Percentiles rank a stretch among this genome's conserved stretches.
Evolutionary conservation across 2,797 vertebrate species (phyloP).

Genomic region (Argya squamiceps): DNA sequence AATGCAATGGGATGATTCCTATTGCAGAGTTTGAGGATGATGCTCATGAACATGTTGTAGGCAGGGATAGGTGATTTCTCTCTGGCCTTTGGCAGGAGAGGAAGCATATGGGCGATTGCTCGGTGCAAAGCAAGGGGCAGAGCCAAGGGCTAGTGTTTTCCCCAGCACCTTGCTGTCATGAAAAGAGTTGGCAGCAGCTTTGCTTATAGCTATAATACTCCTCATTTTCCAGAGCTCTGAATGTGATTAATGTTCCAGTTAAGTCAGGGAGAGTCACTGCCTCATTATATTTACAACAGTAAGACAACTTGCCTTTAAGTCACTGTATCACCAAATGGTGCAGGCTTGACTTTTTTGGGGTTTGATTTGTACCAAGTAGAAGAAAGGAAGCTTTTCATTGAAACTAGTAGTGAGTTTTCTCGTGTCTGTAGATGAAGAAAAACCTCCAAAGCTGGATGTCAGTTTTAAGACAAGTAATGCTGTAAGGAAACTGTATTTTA

Average conservation of each 20-base stretch:
- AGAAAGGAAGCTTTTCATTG: neutral
- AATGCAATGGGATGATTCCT: neutral
- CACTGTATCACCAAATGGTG: neutral
- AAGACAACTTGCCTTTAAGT: neutral
- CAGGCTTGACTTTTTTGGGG: neutral
- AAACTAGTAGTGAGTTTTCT: neutral
- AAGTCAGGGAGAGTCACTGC: rapidly evolving
- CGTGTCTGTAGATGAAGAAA: neutral
- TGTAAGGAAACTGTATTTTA: neutral
- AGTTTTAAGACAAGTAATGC: neutral
- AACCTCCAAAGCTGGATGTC: neutral
- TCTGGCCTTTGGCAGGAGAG: neutral
- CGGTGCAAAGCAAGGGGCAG: neutral
- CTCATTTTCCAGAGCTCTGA: neutral
- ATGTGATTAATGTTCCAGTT: neutral
- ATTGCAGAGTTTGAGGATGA: neutral
- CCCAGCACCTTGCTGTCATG: neutral
- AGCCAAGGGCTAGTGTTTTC: neutral
- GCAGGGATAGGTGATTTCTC: neutral
- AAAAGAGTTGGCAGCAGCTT: neutral
- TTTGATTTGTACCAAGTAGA: neutral
- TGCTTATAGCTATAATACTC: neutral
- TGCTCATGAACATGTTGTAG: neutral
- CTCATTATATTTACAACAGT: neutral
- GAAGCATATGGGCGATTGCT: neutral